phyloP scores from a whole-genome alignment of 2,888 invertebrate species.

The Argynnis bischoffii region DNA sequence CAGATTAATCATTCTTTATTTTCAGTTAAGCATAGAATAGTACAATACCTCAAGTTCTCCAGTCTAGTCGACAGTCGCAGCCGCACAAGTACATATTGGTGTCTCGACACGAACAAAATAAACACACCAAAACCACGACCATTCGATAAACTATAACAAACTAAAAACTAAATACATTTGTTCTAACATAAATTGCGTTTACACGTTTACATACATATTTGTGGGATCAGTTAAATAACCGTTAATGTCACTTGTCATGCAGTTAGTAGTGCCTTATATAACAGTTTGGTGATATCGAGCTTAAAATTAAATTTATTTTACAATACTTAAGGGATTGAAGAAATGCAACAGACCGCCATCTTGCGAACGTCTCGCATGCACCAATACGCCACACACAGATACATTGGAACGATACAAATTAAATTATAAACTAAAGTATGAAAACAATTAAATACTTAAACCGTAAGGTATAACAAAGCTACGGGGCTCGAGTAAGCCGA shows the following conservation, averaged over 20 bases:
- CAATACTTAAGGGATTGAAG: slow-evolving; percentile 22
- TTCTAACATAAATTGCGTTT: slow-evolving; percentile 54
- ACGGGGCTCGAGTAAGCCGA: slow-evolving; percentile 46
- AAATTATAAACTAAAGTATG: slow-evolving; percentile 67
- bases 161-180: slow-evolving; percentile 59
- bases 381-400: slow-evolving; percentile 42
- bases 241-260: slow-evolving; percentile 68
- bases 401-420: slow-evolving; percentile 73
- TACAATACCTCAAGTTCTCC: slow-evolving; percentile 76
- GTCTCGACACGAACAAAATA: slow-evolving; percentile 47
- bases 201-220: slow-evolving; percentile 38
- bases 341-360: slow-evolving; percentile 28
- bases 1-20: slow-evolving; percentile 79
- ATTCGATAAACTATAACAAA: slow-evolving; percentile 38
- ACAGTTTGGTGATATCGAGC: slow-evolving; percentile 13
- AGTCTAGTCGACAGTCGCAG: slow-evolving; percentile 68
- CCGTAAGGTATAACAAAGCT: slow-evolving; percentile 58
- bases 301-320: slow-evolving; percentile 25
- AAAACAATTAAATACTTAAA: slow-evolving; percentile 73
- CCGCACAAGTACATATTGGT: slow-evolving; percentile 47
- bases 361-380: slow-evolving; percentile 27
- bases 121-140: slow-evolving; percentile 44
- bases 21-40: slow-evolving; percentile 81
- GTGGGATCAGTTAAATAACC: slow-evolving; percentile 39
- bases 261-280: slow-evolving; percentile 67